Conservation (phyloP, 2,113 vertebrate species). For the Python bivittatus region DNA sequence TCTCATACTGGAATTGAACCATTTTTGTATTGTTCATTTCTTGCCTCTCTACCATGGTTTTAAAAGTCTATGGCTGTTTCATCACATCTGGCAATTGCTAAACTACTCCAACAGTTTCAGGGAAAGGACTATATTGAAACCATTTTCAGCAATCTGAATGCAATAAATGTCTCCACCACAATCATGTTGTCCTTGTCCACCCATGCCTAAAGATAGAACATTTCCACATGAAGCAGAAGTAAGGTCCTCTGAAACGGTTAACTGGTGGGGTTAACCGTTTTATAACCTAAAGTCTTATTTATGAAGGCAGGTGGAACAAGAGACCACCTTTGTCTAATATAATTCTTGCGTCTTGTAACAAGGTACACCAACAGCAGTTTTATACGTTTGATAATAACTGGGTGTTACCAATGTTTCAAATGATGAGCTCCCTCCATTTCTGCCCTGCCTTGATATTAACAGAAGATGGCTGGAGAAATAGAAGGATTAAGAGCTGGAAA, state of each 20-base stretch:
- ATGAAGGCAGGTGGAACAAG: not conserved
- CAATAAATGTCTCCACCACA: conserved; percentile 1
- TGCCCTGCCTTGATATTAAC: not conserved
- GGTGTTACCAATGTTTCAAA: not conserved
- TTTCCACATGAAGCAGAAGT: conserved; percentile 19
- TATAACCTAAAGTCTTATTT: not conserved
- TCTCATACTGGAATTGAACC: conserved; percentile 39
- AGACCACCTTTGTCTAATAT: no score
- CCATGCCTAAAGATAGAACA: conserved; percentile 32
- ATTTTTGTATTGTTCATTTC: conserved; percentile 26
- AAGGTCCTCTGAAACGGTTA: not conserved
- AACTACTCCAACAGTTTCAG: conserved; percentile 27
- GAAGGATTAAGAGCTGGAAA: not conserved
- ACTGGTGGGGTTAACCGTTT: no score
- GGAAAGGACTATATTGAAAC: not conserved
- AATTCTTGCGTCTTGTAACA: not conserved
- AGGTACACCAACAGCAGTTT: not conserved
- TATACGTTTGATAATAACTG: not conserved
- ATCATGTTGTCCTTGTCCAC: not conserved
- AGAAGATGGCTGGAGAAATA: not conserved
- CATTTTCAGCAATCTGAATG: conserved; percentile 44
- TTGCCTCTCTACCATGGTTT: conserved; percentile 8
- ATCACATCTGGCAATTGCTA: conserved; percentile 4
- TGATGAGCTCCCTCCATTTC: not conserved
- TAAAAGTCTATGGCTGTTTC: conserved; percentile 23